Percentiles rank a stretch among this genome's conserved stretches.
Evolutionary conservation across 2,113 vertebrate genomes (phyloP).

Genomic region (Leptobrachium leishanense): DNA sequence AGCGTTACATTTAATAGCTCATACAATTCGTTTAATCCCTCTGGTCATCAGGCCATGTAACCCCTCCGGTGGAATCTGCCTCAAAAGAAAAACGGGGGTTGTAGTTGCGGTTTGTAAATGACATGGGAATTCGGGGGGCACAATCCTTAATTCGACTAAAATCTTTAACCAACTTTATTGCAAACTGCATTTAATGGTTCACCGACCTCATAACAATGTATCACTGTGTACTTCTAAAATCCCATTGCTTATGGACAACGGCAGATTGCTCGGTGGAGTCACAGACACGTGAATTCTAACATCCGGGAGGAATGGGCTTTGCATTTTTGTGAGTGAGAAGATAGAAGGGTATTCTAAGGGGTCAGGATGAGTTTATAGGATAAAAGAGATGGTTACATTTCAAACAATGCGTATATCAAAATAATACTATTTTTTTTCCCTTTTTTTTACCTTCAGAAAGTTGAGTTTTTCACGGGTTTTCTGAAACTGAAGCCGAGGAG

Average conservation of each 20-base stretch:
- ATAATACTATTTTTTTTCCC: not conserved
- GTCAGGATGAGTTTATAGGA: not conserved
- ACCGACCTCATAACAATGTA: constrained; percentile 26
- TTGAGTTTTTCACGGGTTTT: not conserved
- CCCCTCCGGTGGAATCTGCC: constrained; percentile 39
- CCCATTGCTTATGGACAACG: constrained; percentile 1
- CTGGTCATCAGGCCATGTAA: constrained; percentile 62
- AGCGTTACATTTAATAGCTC: constrained; percentile 80
- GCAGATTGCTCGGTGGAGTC: constrained; percentile 11
- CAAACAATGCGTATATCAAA: not conserved
- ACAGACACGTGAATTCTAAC: constrained; percentile 27
- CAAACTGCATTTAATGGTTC: constrained; percentile 46
- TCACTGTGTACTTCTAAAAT: constrained; percentile 31
- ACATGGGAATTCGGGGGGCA: constrained; percentile 41
- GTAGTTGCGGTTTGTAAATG: constrained; percentile 38
- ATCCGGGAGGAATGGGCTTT: not conserved
- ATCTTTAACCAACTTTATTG: constrained; percentile 50
- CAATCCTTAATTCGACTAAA: constrained; percentile 27
- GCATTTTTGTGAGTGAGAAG: too few species aligned
- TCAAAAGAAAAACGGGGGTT: constrained; percentile 27
- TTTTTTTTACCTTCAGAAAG: not conserved
- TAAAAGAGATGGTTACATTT: not conserved
- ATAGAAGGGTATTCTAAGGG: too few species aligned
- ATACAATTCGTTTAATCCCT: constrained; percentile 57
- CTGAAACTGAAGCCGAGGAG: not conserved